Base-by-base conservation (phyloP, 2,113 vertebrate genomes). In the Pyxicephalus adspersus region DNA sequence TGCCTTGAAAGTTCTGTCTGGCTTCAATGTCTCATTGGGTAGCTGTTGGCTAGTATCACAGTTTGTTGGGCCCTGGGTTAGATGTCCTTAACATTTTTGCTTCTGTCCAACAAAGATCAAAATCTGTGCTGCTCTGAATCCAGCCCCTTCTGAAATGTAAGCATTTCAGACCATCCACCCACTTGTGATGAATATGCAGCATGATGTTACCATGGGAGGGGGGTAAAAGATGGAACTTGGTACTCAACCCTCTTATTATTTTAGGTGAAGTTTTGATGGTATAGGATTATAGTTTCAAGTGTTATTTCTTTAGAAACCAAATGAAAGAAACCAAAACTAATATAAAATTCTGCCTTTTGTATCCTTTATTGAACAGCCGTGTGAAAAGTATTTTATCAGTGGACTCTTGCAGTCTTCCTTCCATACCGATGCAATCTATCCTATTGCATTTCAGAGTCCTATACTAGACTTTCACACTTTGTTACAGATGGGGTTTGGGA, bases 221-320 rank as follows among this genome's bases (percentile, higher is more conserved):
- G 26, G 51, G 51, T n/a, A 22, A 51, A 64, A 65, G 52, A 60
- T 31, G 64, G 45, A 23, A 17, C 22, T 31, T 29, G 19, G 34
- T 54, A 26, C 61, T 23, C 20, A 26, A 64, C n/a, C 20, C 61
- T 66, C 22, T n/a, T 45, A 5, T 28, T 65, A 45, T 65, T 60
- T 34, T 79, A 68, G 64, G 31, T 70, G 58, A 67, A 31, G 28
- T 34, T 34, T 70, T 31, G 50, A 63, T 71, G 31, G 58, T 63
- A 22, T 72, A 50, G 45, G 19, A 52, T 58, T 38, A 64, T 80
- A 80, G 18, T n/a, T 29, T 78, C 11, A 26, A 31, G 18, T 55
- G 70, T 54, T 17, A 71, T 9, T 2, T 52, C 67, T 71, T 72
- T 61, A 71, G 18, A 70, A 58, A 22, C 68, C 67, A 73, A 81